Evolutionary conservation across 2,888 invertebrate species (phyloP).

Genomic region (Acrocyrtus sp.): DNA sequence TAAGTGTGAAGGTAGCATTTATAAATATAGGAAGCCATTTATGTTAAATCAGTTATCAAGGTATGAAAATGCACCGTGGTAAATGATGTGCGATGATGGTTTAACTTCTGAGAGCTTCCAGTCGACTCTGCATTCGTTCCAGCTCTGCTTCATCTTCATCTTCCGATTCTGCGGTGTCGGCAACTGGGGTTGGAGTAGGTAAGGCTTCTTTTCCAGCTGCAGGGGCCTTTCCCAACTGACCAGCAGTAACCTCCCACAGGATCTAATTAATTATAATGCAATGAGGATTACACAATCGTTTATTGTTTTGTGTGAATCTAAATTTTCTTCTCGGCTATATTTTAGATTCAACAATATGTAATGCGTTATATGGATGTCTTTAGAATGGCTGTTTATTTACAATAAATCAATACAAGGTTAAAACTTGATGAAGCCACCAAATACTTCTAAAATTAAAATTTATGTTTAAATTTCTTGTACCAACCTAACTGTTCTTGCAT

Average conservation of each 20-base stretch:
- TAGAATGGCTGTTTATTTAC: neutral
- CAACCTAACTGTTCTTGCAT: constrained; percentile 97
- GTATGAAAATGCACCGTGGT: neutral
- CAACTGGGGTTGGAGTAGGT: constrained; percentile 69
- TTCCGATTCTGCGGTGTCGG: constrained; percentile 70
- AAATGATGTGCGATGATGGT: neutral
- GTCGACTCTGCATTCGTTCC: constrained; percentile 90
- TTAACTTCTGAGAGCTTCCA: constrained; percentile 89
- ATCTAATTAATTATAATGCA: constrained; percentile 72
- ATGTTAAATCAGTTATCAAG: neutral
- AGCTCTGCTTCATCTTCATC: constrained; percentile 80
- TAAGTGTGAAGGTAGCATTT: neutral
- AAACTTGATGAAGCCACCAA: too few relatives aligned
- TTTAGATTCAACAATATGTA: too few relatives aligned
- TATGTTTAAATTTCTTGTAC: too few relatives aligned
- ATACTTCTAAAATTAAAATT: too few relatives aligned
- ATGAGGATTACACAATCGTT: too few relatives aligned
- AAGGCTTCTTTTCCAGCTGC: constrained; percentile 70
- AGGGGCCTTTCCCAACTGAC: constrained; percentile 92
- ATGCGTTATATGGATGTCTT: neutral
- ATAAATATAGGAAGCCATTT: neutral
- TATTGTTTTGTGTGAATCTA: too few relatives aligned
- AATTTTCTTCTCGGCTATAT: too few relatives aligned
- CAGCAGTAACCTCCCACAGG: constrained; percentile 89
- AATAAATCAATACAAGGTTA: too few relatives aligned